A percentile compares a stretch with the other conserved stretches of the same genome.
phyloP scores from a whole-genome alignment of 2,797 vertebrate species.

The Oophaga sylvatica region DNA sequence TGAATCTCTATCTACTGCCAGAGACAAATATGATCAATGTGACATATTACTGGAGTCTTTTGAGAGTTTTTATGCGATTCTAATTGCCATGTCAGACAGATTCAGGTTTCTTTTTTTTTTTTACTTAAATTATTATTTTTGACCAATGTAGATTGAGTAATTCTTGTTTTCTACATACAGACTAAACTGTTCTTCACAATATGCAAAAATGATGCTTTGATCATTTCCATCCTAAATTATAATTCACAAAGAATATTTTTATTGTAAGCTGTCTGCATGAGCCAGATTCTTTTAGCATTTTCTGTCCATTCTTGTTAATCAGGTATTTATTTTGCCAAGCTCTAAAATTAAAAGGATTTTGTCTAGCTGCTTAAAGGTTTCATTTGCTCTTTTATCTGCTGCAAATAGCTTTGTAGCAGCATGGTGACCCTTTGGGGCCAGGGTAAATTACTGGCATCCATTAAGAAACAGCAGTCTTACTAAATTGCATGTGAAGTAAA shows the following conservation, averaged over 20 bases:
- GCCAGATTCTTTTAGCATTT: background rate
- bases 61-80: too few relatives aligned
- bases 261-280: background rate
- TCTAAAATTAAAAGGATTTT: conserved; percentile 24
- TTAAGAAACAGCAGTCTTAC: conserved; percentile 19
- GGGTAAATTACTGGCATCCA: conserved; percentile 45
- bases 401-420: conserved; percentile 42
- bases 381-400: conserved; percentile 41
- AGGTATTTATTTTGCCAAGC: conserved; percentile 34
- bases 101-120: too few relatives aligned
- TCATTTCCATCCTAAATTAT: background rate
- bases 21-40: too few relatives aligned
- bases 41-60: too few relatives aligned
- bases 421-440: conserved; percentile 39
- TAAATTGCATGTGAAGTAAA: conserved; percentile 1
- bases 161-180: background rate
- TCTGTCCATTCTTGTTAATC: conserved; percentile 1
- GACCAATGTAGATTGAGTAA: too few relatives aligned
- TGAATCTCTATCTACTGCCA: too few relatives aligned
- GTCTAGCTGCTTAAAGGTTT: conserved; percentile 45
- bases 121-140: too few relatives aligned
- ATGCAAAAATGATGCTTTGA: background rate
- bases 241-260: background rate
- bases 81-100: too few relatives aligned
- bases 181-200: background rate